These are phyloP conservation scores for Saxicola maurus DNA, from an alignment of 2,797 vertebrate species.

Conservation along the genomic window DNA sequence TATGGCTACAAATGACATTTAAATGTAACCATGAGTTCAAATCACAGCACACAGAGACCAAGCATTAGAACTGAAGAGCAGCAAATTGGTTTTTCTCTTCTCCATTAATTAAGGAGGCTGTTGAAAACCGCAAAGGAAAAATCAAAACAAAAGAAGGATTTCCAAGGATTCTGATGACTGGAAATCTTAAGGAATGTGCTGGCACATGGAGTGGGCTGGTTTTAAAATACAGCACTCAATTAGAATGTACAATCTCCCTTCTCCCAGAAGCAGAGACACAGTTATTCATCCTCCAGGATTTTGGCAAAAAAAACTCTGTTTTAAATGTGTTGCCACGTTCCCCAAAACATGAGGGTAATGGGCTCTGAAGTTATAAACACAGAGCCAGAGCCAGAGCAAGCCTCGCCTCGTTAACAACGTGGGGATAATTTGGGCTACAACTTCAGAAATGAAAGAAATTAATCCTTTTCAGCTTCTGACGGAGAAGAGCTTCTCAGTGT, in stretches of 20 bases:
- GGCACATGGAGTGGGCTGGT: background rate
- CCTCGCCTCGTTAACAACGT: background rate
- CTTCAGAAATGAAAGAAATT: background rate
- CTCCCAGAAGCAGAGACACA: background rate
- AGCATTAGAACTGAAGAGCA: background rate
- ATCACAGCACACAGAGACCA: background rate
- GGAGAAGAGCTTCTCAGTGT: background rate
- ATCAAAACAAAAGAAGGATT: background rate
- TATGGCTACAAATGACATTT: background rate
- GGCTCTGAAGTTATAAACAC: background rate
- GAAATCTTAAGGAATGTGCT: background rate
- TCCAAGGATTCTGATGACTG: background rate
- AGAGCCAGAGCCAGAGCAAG: background rate
- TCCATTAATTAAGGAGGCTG: background rate
- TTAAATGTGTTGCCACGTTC: background rate
- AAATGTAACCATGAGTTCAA: background rate
- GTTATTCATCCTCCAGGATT: background rate
- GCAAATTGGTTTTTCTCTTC: background rate
- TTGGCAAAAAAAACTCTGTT: background rate
- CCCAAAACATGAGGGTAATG: background rate
- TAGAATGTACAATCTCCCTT: background rate
- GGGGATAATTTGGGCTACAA: background rate
- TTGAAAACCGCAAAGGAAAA: background rate
- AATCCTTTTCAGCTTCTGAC: background rate
- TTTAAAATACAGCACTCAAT: background rate